A percentile compares a stretch with the other conserved stretches of the same genome.
These are phyloP conservation scores for Acleris cristana DNA, from an alignment of 2,888 invertebrate genomes.

Conservation along the genomic window DNA sequence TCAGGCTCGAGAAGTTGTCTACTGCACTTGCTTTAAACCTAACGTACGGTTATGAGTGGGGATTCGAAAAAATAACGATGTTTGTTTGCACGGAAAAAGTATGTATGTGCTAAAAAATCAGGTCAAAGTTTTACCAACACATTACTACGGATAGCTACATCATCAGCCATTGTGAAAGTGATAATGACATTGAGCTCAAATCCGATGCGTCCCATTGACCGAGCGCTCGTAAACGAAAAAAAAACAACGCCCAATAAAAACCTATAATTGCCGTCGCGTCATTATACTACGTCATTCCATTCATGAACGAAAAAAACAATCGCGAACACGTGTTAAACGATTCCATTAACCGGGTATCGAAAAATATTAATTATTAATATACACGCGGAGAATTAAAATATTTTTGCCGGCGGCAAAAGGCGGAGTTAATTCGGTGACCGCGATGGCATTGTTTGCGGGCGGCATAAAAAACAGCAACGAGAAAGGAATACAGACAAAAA, in stretches of 20 bases:
- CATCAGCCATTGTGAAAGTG: constrained; percentile 76
- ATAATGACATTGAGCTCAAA: constrained; percentile 83
- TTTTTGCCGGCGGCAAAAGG: constrained; percentile 79
- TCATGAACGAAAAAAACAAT: constrained; percentile 81
- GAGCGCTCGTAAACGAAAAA: constrained; percentile 69
- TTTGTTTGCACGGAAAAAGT: no score
- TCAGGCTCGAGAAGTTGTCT: no score
- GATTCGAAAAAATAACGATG: no score
- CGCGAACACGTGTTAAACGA: constrained; percentile 79
- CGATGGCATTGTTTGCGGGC: constrained; percentile 82
- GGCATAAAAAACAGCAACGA: constrained; percentile 76
- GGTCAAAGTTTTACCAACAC: neutral
- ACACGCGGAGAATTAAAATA: constrained; percentile 80
- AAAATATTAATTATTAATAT: constrained; percentile 84
- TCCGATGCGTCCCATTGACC: constrained; percentile 80
- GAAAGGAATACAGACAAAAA: constrained; percentile 75
- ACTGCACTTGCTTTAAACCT: no score
- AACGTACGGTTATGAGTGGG: no score
- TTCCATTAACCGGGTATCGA: constrained; percentile 76
- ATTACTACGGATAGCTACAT: constrained; percentile 33
- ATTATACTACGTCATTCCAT: constrained; percentile 83
- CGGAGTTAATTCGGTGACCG: constrained; percentile 80
- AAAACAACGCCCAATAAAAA: constrained; percentile 80
- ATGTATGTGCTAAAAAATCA: no score
- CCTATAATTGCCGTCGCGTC: constrained; percentile 80